These are phyloP conservation scores for Dicerorhinus sumatrensis DNA, from an alignment of 2,113 vertebrate genomes.

Conservation along the genomic window DNA sequence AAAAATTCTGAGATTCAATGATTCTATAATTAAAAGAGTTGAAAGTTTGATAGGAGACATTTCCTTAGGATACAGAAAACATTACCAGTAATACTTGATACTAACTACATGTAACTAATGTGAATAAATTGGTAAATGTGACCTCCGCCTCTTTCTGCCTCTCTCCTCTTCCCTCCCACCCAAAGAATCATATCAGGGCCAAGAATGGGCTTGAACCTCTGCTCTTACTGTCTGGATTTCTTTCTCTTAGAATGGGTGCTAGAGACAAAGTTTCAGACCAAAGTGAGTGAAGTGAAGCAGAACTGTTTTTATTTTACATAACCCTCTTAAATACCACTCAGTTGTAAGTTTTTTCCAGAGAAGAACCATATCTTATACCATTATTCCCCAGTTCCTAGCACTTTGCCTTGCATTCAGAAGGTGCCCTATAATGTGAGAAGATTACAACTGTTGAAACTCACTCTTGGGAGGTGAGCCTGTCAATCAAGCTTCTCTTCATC, in stretches of 20 bases:
- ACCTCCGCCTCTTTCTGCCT: not conserved
- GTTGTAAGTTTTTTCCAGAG: not conserved
- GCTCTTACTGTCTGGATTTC: not conserved
- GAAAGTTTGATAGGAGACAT: not conserved
- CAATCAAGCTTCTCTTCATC: conserved; percentile 53
- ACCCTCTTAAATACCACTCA: not conserved
- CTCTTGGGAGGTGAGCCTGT: not conserved
- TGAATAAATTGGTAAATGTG: not conserved
- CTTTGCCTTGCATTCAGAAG: not conserved
- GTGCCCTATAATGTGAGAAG: not conserved
- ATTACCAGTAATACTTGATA: not conserved
- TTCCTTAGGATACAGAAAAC: not conserved
- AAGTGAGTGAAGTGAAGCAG: not conserved
- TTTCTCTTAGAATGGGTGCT: not conserved
- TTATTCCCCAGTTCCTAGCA: not conserved
- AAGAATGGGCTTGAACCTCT: not conserved
- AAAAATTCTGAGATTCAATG: not conserved
- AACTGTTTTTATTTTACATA: not conserved
- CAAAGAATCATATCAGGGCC: not conserved
- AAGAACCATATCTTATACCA: not conserved
- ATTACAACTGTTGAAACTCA: not conserved
- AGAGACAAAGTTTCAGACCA: not conserved
- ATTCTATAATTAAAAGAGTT: not conserved
- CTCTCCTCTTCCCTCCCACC: not conserved
- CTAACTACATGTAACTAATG: not conserved